Evolutionary conservation across 92 coral and sea anemone genomes (phyloP).

Genomic region (Isaurus tuberculatus): DNA sequence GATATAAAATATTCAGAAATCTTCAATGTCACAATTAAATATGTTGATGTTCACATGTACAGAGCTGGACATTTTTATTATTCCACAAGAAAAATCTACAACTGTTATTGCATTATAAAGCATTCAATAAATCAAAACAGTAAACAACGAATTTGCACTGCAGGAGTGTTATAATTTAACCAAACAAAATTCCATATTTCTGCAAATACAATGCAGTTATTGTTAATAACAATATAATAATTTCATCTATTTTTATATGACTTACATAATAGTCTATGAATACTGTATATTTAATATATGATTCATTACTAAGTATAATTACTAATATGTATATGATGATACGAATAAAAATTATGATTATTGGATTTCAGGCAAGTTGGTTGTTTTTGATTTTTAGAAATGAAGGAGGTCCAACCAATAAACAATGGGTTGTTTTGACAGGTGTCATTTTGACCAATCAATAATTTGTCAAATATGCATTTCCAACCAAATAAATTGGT

Average conservation of each 20-base stretch:
- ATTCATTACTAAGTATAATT: neutral
- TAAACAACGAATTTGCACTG: neutral
- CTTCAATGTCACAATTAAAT: no score
- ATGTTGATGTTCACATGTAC: no score
- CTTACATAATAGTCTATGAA: no score
- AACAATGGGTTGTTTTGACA: neutral
- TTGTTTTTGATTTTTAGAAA: neutral
- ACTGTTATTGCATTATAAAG: neutral
- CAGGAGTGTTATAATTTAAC: neutral
- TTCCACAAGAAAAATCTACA: neutral
- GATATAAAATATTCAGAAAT: no score
- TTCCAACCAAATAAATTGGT: neutral
- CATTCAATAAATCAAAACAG: neutral
- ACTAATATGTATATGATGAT: neutral
- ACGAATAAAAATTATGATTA: neutral
- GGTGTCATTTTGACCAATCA: neutral
- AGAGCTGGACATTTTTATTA: neutral
- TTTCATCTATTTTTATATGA: neutral
- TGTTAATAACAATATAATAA: no score
- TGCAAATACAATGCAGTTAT: no score
- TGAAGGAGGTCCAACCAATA: constrained; percentile 1
- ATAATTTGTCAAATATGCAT: neutral
- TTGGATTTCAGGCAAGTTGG: neutral
- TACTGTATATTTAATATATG: neutral
- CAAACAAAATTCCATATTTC: neutral